phyloP scores from a whole-genome alignment of 2,797 vertebrate genomes.

The Champsocephalus esox region DNA sequence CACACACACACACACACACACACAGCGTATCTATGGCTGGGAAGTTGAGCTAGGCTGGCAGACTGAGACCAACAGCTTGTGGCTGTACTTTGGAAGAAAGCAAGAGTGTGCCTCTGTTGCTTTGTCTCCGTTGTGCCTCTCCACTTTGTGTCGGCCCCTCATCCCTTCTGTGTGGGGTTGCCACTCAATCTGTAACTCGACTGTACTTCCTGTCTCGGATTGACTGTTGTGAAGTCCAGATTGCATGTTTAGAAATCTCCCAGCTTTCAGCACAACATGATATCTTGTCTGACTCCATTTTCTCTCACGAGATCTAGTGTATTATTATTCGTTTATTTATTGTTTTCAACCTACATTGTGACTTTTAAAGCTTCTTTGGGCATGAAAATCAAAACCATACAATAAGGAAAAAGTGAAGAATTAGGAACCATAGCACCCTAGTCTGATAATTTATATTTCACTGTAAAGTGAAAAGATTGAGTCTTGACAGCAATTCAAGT shows the following conservation, averaged over 20 bases:
- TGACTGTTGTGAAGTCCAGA: conserved; percentile 50
- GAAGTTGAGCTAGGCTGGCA: conserved; percentile 78
- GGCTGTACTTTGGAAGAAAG: conserved; percentile 76
- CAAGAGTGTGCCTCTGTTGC: conserved; percentile 60
- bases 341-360: neutral
- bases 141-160: conserved; percentile 52
- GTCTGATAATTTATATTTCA: neutral
- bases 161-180: conserved; percentile 64
- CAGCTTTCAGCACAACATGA: conserved; percentile 22
- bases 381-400: neutral
- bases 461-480: neutral
- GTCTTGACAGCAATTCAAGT: neutral
- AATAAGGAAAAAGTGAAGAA: conserved; percentile 1
- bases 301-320: neutral
- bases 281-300: conserved; percentile 13
- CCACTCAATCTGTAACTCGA: conserved; percentile 61
- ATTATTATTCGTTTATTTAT: neutral
- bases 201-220: conserved; percentile 48
- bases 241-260: conserved; percentile 53
- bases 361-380: neutral
- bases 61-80: conserved; percentile 81
- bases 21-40: conserved; percentile 68
- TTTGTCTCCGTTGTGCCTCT: conserved; percentile 68
- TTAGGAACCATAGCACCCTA: neutral
- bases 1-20: conserved; percentile 42